Base-by-base conservation (phyloP, 2,113 vertebrate species). In the Oreochromis spilurus region DNA sequence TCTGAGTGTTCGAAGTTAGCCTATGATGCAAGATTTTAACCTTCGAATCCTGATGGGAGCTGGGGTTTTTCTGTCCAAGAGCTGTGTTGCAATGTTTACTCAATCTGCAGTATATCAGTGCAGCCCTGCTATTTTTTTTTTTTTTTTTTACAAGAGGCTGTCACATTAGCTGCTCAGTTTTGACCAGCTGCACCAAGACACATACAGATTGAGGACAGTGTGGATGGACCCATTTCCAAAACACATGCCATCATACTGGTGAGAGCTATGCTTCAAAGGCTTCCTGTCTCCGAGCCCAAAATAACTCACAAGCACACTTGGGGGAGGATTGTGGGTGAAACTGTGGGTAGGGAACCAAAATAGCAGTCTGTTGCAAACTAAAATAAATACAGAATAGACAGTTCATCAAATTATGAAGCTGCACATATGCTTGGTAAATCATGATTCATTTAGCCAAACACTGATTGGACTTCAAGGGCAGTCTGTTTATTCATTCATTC, bases 191-290 rank as follows among this genome's bases (percentile, higher is more conserved):
- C 77, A 57, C 19, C 48, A 80, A 54, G 34, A 48, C 21, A 24
- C 13, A n/a, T 38, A 79, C 52, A 40, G 55, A 77, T 81, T 11
- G 29, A 79, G 43, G 26, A 48, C 5, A 1, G n/a, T 57, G 24
- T 67, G 24, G 54, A 88, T 62, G 58, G 53, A 86, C 12, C 34
- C 58, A 54, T 87, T 91, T 90, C 86, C 52, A 87, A 87, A 89
- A 50, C 87, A 88, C 92, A 93, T 88, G 80, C 86, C 90, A 88
- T 43, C 78, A 79, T 62, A 31, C 85, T 79, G 43, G 84, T 79
- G 87, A 91, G 92, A 91, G 87, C 83, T 55, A 19, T 65, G 82
- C 83, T 93, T 92, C 92, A 93, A 89, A 93, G 83, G 78, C 52
- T 72, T 91, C 83, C 52, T 89, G 79, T 78, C 88, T 88, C 83